A percentile compares a stretch with the other conserved stretches of the same genome.
Conservation (phyloP, 2,888 invertebrate genomes). For the Drosophila setosimentum region DNA sequence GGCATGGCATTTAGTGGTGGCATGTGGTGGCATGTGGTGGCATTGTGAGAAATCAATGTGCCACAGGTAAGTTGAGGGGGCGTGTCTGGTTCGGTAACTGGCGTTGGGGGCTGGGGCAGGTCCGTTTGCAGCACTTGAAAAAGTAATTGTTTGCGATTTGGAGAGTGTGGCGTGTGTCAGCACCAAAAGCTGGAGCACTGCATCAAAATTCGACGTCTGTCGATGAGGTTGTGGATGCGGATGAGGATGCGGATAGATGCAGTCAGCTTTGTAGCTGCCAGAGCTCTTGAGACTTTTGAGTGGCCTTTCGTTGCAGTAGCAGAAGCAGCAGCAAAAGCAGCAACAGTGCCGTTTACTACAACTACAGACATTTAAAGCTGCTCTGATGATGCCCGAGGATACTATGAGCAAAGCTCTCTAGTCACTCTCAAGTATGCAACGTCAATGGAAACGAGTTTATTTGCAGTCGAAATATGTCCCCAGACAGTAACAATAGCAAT, state of each 20-base stretch:
- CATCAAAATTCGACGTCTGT: constrained; percentile 46
- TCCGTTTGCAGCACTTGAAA: constrained; percentile 71
- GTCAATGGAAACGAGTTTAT: constrained; percentile 71
- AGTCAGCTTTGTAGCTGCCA: constrained; percentile 49
- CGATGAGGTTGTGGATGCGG: constrained; percentile 33
- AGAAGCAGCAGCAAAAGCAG: constrained; percentile 33
- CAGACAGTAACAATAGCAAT: constrained; percentile 78
- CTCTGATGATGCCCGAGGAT: constrained; percentile 47
- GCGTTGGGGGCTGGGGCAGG: constrained; percentile 1
- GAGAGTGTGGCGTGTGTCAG: constrained; percentile 72
- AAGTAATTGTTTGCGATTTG: constrained; percentile 82
- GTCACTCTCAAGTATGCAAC: constrained; percentile 33
- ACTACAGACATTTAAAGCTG: constrained; percentile 60
- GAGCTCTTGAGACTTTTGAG: constrained; percentile 77
- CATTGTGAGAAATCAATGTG: constrained; percentile 67
- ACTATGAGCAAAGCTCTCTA: constrained; percentile 29
- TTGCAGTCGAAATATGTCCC: constrained; percentile 81
- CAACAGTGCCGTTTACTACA: constrained; percentile 41
- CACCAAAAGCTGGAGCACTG: constrained; percentile 36
- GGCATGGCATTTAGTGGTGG: constrained; percentile 61
- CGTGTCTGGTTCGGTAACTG: not conserved
- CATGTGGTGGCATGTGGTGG: constrained; percentile 63
- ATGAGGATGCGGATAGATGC: constrained; percentile 29
- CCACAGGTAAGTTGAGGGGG: constrained; percentile 50
- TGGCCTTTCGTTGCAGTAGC: constrained; percentile 58